Evolutionary conservation across 2,888 invertebrate species (phyloP).

Genomic region (Eristalinus aeneus): DNA sequence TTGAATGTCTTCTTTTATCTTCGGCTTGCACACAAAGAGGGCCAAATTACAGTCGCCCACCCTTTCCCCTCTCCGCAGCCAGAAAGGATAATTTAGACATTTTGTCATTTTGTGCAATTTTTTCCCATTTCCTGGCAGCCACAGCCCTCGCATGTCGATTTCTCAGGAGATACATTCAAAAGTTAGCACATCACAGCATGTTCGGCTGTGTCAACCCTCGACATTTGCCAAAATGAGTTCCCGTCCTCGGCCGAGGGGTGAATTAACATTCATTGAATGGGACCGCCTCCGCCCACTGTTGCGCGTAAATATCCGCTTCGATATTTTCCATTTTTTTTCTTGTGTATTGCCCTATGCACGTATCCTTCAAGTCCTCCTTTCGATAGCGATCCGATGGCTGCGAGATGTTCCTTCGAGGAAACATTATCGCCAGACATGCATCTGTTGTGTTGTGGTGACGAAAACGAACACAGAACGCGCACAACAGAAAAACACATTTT

Average conservation of each 20-base stretch:
- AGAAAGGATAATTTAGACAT: conserved; percentile 66
- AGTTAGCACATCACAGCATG: conserved; percentile 17
- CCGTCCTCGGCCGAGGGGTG: conserved; percentile 47
- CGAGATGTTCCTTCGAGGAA: conserved; percentile 21
- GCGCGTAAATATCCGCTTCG: conserved; percentile 32
- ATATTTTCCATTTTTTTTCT: conserved; percentile 1
- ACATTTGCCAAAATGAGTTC: conserved; percentile 51
- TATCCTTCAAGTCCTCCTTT: neutral
- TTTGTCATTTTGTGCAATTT: conserved; percentile 64
- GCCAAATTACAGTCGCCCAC: conserved; percentile 15
- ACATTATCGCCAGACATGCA: conserved; percentile 61
- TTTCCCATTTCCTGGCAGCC: neutral
- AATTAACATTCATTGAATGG: conserved; percentile 66
- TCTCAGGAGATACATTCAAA: conserved; percentile 59
- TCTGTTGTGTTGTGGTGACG: conserved; percentile 67
- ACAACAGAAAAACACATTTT: neutral
- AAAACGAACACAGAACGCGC: conserved; percentile 21
- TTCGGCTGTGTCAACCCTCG: conserved; percentile 47
- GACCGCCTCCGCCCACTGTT: conserved; percentile 44
- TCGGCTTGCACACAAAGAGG: conserved; percentile 13
- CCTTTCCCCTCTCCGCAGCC: neutral
- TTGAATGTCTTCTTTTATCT: conserved; percentile 25
- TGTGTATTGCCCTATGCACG: neutral
- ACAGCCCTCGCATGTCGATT: conserved; percentile 42
- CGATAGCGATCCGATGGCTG: conserved; percentile 43